Percentiles rank a stretch among this genome's conserved stretches.
Conservation (phyloP, 2,888 invertebrate species). For the Rhagonycha lutea region DNA sequence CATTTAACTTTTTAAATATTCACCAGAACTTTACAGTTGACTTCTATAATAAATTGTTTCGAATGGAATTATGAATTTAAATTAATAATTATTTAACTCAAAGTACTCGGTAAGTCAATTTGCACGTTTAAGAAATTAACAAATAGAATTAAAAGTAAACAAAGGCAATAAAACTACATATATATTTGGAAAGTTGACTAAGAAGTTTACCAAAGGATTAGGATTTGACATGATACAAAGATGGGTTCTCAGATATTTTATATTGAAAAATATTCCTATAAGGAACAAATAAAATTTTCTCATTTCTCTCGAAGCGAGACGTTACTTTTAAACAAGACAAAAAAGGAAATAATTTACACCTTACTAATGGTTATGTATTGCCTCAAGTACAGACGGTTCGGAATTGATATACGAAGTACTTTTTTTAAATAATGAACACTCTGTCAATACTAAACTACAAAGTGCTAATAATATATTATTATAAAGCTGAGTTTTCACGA, state of each 20-base stretch:
- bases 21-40: neutral
- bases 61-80: neutral
- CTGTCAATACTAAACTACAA: neutral
- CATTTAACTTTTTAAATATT: neutral
- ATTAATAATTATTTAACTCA: neutral
- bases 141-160: neutral
- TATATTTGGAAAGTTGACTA: neutral
- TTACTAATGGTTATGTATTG: neutral
- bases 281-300: neutral
- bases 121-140: neutral
- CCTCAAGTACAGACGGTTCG: neutral
- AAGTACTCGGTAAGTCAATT: neutral
- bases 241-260: neutral
- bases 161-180: neutral
- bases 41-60: neutral
- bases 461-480: neutral
- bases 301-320: neutral
- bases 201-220: neutral
- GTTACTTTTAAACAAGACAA: neutral
- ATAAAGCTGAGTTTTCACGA: neutral
- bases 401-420: neutral
- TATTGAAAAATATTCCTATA: neutral
- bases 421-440: neutral
- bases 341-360: neutral
- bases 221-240: neutral